These are phyloP conservation scores for Drosophila equinoxialis DNA, from an alignment of 1,140 invertebrate species.

Conservation along the genomic window DNA sequence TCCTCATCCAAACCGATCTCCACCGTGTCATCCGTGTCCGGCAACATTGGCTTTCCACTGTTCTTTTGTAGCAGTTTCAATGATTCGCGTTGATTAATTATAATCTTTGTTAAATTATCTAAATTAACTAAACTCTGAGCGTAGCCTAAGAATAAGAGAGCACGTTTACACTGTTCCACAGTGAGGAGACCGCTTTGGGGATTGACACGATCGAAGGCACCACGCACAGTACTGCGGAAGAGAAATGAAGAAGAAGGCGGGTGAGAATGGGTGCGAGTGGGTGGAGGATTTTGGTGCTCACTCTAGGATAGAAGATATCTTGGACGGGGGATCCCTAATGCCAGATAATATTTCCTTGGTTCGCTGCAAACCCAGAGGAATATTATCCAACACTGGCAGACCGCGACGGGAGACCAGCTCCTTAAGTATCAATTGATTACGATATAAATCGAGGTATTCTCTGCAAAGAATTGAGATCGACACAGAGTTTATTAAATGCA, in stretches of 20 bases:
- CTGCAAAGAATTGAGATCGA: slow-evolving; percentile 79
- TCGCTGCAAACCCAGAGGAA: slow-evolving; percentile 86
- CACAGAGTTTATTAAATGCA: background rate
- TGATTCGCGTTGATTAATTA: slow-evolving; percentile 79
- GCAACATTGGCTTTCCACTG: slow-evolving; percentile 30
- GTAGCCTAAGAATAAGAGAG: slow-evolving; percentile 82
- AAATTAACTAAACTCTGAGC: slow-evolving; percentile 82
- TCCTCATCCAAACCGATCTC: slow-evolving; percentile 20
- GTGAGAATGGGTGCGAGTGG: background rate
- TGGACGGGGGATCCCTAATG: slow-evolving; percentile 79
- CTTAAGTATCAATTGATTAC: slow-evolving; percentile 86
- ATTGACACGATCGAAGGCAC: slow-evolving; percentile 82
- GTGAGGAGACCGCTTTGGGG: slow-evolving; percentile 75
- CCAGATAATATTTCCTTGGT: slow-evolving; percentile 85
- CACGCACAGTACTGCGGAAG: slow-evolving; percentile 72
- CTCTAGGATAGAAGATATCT: slow-evolving; percentile 82
- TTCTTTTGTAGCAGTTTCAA: slow-evolving; percentile 69
- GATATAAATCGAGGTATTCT: slow-evolving; percentile 87
- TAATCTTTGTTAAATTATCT: slow-evolving; percentile 82
- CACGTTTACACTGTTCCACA: slow-evolving; percentile 82
- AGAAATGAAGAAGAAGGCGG: background rate
- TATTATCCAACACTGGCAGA: slow-evolving; percentile 86
- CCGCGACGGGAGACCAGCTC: slow-evolving; percentile 87
- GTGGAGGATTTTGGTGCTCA: slow-evolving; percentile 41
- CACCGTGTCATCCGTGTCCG: slow-evolving; percentile 16